Conservation (phyloP, 1,140 invertebrate species). For the Drosophila repletoides region DNA sequence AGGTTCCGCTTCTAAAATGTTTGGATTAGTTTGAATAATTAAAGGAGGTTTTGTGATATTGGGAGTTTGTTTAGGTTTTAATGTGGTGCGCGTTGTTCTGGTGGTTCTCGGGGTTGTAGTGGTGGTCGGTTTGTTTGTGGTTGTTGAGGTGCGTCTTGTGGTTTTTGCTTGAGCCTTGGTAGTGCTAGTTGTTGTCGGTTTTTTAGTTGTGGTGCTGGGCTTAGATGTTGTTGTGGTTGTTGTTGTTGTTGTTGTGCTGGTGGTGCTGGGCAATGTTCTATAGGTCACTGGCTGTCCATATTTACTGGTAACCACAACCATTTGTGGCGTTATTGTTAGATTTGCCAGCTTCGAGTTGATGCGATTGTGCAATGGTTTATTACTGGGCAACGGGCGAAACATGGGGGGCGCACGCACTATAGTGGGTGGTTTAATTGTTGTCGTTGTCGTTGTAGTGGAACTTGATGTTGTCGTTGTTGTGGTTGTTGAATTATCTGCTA, state of each 20-base stretch:
- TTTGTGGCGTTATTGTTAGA: conserved; percentile 65
- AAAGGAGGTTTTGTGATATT: conserved; percentile 51
- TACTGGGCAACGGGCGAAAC: conserved; percentile 63
- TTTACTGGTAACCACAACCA: conserved; percentile 60
- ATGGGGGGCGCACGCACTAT: conserved; percentile 47
- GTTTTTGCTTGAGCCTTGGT: conserved; percentile 6
- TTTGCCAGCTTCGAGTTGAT: conserved; percentile 78
- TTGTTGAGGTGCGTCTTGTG: conserved; percentile 17
- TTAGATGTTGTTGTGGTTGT: conserved; percentile 8
- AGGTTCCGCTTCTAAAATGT: conserved; percentile 81
- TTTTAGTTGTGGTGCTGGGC: conserved; percentile 21
- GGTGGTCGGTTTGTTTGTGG: conserved; percentile 16
- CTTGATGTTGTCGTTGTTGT: conserved; percentile 26
- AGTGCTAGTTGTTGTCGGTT: conserved; percentile 1
- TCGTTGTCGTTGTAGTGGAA: conserved; percentile 25
- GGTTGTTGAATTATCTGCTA: conserved; percentile 28
- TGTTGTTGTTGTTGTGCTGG: conserved; percentile 18
- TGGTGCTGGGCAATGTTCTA: conserved; percentile 23
- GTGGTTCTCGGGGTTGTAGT: conserved; percentile 5
- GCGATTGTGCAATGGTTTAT: conserved; percentile 55
- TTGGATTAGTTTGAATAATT: conserved; percentile 78
- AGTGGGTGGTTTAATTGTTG: conserved; percentile 30
- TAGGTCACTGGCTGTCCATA: conserved; percentile 60
- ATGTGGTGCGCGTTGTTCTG: conserved; percentile 3
- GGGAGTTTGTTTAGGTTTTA: conserved; percentile 25